Conservation (phyloP, 2,113 vertebrate genomes). For the Barnardius zonarius region DNA sequence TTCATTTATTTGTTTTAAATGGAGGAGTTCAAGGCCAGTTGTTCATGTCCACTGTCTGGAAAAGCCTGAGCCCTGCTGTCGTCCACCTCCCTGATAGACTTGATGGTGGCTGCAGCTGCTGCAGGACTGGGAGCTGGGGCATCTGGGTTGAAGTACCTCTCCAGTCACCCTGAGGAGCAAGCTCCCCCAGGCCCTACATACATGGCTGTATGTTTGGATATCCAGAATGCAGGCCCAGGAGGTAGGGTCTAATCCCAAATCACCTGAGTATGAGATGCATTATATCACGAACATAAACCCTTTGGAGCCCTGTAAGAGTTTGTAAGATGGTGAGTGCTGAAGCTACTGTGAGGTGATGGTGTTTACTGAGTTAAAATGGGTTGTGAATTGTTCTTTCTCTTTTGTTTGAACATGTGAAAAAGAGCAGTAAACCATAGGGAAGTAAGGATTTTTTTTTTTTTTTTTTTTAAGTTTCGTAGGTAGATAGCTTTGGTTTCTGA, state of each 20-base stretch:
- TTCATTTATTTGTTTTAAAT: not conserved
- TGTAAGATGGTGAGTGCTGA: not conserved
- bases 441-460: not conserved
- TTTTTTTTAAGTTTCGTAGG: not conserved
- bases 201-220: fast-evolving
- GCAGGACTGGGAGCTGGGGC: fast-evolving
- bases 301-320: fast-evolving
- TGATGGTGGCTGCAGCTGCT: not conserved
- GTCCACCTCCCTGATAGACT: fast-evolving
- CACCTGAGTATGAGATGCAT: not conserved
- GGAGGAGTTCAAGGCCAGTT: not conserved
- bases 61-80: not conserved
- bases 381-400: not conserved
- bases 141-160: not conserved
- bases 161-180: not conserved
- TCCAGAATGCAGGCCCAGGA: not conserved
- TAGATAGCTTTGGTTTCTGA: slow-evolving; percentile 4
- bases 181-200: fast-evolving
- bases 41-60: fast-evolving
- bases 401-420: not conserved
- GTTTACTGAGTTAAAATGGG: not conserved
- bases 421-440: not conserved
- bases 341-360: not conserved
- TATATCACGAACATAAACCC: fast-evolving
- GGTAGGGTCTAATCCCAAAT: not conserved